Conservation (phyloP, 2,113 vertebrate species). For the Xerus inauris region DNA sequence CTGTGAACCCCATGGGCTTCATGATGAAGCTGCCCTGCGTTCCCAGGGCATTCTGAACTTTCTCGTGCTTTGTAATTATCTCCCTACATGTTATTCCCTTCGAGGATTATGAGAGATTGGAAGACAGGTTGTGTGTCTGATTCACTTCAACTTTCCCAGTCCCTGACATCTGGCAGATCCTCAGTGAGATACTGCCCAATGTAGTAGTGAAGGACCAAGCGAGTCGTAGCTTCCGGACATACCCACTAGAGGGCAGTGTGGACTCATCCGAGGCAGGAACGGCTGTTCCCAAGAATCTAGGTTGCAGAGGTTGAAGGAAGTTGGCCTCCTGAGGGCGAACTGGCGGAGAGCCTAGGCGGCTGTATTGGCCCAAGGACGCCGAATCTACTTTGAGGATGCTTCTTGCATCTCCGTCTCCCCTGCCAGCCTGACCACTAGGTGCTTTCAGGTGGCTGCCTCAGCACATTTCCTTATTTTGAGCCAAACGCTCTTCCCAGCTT, state of each 20-base stretch:
- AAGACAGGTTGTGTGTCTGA: background rate
- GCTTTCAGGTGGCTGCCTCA: conserved; percentile 26
- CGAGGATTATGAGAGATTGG: background rate
- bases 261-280: conserved; percentile 48
- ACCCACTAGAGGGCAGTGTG: conserved; percentile 84
- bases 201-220: background rate
- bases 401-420: background rate
- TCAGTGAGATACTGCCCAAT: rapidly evolving
- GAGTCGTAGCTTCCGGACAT: background rate
- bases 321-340: conserved; percentile 36
- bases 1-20: background rate
- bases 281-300: background rate
- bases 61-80: background rate
- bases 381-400: background rate
- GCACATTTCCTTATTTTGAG: conserved; percentile 50
- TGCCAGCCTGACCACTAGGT: background rate
- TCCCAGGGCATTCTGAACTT: background rate
- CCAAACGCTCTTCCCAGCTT: background rate
- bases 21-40: background rate
- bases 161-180: rapidly evolving
- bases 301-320: conserved; percentile 42
- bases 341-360: background rate
- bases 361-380: background rate
- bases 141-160: background rate
- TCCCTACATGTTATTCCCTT: background rate